A percentile compares a stretch with the other conserved stretches of the same genome.
phyloP scores from a whole-genome alignment of 1,140 invertebrate genomes.

The Leptinotarsa undecemlineata region DNA sequence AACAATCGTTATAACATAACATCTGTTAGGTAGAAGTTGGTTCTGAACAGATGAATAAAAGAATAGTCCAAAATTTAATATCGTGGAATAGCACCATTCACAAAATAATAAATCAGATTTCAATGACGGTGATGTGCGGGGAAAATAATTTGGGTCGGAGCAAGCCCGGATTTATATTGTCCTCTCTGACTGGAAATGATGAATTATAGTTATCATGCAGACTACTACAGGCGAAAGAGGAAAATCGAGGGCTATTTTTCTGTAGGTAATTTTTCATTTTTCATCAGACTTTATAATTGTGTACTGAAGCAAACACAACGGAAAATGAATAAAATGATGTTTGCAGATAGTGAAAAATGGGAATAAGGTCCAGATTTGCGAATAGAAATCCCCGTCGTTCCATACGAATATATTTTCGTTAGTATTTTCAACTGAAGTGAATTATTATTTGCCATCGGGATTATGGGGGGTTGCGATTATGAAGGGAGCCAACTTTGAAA shows the following conservation, averaged over 20 bases:
- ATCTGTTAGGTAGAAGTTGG: too few species aligned
- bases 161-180: slow-evolving; percentile 2
- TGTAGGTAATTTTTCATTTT: neutral
- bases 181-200: neutral
- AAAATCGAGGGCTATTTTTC: neutral
- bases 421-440: too few species aligned
- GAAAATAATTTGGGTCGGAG: slow-evolving; percentile 6
- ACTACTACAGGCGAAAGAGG: neutral
- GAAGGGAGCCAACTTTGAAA: too few species aligned
- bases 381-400: neutral
- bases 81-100: neutral
- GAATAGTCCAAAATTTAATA: neutral
- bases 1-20: too few species aligned
- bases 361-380: neutral
- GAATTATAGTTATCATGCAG: slow-evolving; percentile 2
- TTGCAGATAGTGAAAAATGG: neutral
- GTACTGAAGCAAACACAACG: neutral
- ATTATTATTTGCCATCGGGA: too few species aligned
- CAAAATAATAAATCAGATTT: neutral
- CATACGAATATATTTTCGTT: too few species aligned
- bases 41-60: neutral
- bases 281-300: neutral
- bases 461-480: too few species aligned
- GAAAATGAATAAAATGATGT: neutral
- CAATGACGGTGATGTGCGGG: neutral